A percentile compares a stretch with the other conserved stretches of the same genome.
Conservation (phyloP, 2,113 vertebrate species). For the Aptenodytes forsteri region DNA sequence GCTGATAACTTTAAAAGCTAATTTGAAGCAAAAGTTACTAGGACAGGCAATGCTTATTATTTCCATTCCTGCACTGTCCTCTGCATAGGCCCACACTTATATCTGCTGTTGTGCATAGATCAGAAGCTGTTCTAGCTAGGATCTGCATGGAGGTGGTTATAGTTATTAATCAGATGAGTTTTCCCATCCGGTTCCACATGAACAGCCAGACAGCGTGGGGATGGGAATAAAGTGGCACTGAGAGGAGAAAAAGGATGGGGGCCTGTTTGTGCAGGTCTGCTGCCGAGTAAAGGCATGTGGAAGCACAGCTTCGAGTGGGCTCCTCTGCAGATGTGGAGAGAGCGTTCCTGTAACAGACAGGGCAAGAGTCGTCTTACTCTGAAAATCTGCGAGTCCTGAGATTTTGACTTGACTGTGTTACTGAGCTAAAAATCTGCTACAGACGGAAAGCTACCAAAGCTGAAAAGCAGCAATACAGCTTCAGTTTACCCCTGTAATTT, state of each 20-base stretch:
- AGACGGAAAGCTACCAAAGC: background rate
- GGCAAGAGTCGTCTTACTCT: background rate
- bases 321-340: background rate
- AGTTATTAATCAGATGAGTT: background rate
- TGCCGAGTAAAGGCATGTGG: background rate
- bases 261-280: background rate
- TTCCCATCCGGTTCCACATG: background rate
- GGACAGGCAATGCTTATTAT: background rate
- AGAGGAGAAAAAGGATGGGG: background rate
- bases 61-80: background rate
- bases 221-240: background rate
- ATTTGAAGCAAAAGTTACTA: background rate
- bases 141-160: background rate
- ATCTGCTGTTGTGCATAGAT: background rate
- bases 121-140: background rate
- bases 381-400: background rate
- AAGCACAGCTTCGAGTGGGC: background rate
- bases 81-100: accelerated
- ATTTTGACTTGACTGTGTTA: background rate
- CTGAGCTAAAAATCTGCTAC: background rate
- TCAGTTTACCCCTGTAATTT: background rate
- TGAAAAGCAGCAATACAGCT: background rate
- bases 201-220: background rate
- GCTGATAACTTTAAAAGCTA: background rate
- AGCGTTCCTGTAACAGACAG: background rate